Evolutionary conservation across 2,797 vertebrate species (phyloP).

Genomic region (Emydoidea blandingii): DNA sequence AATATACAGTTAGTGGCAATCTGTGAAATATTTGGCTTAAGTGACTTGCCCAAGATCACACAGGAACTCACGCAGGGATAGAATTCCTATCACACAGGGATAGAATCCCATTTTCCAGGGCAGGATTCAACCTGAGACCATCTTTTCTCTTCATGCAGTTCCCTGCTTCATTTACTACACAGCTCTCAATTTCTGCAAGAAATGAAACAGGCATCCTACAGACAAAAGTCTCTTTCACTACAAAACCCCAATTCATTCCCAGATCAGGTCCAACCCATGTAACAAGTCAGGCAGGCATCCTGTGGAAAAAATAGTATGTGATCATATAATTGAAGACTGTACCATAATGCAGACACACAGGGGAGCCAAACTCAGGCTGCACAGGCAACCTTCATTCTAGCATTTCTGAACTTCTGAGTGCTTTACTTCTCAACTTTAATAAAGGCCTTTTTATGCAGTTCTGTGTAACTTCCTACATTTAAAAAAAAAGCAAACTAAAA

Average conservation of each 20-base stretch:
- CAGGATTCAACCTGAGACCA: background rate
- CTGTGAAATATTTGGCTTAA: background rate
- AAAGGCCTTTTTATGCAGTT: background rate
- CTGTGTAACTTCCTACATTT: background rate
- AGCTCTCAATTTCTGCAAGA: background rate
- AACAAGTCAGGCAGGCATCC: background rate
- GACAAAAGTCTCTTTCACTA: background rate
- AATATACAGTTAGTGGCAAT: background rate
- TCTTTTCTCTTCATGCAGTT: background rate
- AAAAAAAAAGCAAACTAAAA: background rate
- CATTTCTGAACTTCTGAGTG: background rate
- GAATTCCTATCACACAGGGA: background rate
- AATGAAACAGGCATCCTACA: background rate
- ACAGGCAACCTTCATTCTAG: background rate
- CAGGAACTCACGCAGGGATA: background rate
- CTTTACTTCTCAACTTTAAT: background rate
- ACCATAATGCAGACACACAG: background rate
- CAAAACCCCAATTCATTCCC: background rate
- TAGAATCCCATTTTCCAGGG: background rate
- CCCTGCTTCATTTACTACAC: background rate
- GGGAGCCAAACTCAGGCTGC: background rate
- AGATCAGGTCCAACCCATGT: background rate
- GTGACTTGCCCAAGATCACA: background rate
- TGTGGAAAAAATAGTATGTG: background rate
- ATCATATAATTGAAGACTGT: background rate